These are phyloP conservation scores for Micronycteris hirsuta DNA, from an alignment of 2,113 vertebrate species.

Conservation along the genomic window DNA sequence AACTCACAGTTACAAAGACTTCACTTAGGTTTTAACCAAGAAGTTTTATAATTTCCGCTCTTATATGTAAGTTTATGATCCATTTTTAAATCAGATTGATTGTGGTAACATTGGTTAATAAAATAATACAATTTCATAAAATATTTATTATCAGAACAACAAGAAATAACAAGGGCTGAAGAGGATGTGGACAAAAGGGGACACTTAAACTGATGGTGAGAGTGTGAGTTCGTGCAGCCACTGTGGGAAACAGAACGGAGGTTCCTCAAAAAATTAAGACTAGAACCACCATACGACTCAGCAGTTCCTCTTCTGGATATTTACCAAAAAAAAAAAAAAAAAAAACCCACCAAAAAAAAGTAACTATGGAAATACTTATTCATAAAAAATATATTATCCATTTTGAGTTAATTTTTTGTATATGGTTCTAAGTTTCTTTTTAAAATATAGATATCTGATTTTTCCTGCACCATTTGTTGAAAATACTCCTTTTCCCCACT, in stretches of 20 bases:
- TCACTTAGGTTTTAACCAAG: not conserved
- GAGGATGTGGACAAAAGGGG: not conserved
- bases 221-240: not conserved
- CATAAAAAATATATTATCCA: not conserved
- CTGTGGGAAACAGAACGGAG: too few relatives aligned
- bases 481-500: not conserved
- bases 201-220: not conserved
- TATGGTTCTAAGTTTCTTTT: not conserved
- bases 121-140: not conserved
- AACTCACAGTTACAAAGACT: not conserved
- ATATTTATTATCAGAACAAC: not conserved
- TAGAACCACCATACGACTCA: too few relatives aligned
- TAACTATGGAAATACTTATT: not conserved
- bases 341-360: not conserved
- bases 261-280: not conserved
- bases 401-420: not conserved
- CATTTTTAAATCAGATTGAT: not conserved
- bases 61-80: not conserved
- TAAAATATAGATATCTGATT: not conserved
- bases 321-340: not conserved
- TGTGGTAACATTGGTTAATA: not conserved
- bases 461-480: not conserved
- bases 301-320: not conserved
- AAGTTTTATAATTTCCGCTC: not conserved
- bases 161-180: not conserved